phyloP scores from a whole-genome alignment of 2,113 vertebrate genomes.

The Gulo gulo region DNA sequence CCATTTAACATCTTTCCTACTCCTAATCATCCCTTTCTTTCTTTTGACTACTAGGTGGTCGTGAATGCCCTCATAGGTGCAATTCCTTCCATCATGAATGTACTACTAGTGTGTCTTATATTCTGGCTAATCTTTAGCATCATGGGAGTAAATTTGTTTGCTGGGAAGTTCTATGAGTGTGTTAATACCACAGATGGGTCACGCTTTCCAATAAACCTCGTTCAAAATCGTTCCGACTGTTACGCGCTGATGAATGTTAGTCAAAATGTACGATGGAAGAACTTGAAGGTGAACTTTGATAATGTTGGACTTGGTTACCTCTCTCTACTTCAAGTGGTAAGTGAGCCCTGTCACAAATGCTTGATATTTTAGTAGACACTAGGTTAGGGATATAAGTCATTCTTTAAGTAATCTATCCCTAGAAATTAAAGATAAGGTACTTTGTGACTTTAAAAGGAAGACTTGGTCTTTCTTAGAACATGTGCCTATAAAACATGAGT shows the following conservation, averaged over 20 bases:
- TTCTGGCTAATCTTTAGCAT: conserved; percentile 99
- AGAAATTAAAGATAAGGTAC: conserved; percentile 9
- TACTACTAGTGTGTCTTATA: conserved; percentile 98
- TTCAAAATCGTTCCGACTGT: conserved; percentile 80
- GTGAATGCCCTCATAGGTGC: conserved; percentile 97
- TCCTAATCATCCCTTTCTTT: conserved; percentile 20
- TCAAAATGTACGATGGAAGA: conserved; percentile 85
- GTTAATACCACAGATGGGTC: conserved; percentile 79
- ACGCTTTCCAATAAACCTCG: rapidly evolving
- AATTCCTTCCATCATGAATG: conserved; percentile 99
- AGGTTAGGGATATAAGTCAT: neutral
- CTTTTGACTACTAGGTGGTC: conserved; percentile 89
- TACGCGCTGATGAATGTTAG: conserved; percentile 15
- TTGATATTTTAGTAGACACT: neutral
- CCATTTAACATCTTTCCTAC: neutral
- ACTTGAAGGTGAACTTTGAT: conserved; percentile 95
- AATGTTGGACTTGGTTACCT: conserved; percentile 96
- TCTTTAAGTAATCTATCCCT: neutral
- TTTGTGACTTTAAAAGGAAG: neutral
- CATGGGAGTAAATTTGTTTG: conserved; percentile 98
- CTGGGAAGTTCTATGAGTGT: conserved; percentile 92
- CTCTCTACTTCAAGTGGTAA: conserved; percentile 79
- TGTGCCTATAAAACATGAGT: neutral
- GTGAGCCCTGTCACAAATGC: conserved; percentile 20
- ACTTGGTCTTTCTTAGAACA: conserved; percentile 18